Evolutionary conservation across 2,888 invertebrate genomes (phyloP).

Genomic region (Melinaea marsaeus): DNA sequence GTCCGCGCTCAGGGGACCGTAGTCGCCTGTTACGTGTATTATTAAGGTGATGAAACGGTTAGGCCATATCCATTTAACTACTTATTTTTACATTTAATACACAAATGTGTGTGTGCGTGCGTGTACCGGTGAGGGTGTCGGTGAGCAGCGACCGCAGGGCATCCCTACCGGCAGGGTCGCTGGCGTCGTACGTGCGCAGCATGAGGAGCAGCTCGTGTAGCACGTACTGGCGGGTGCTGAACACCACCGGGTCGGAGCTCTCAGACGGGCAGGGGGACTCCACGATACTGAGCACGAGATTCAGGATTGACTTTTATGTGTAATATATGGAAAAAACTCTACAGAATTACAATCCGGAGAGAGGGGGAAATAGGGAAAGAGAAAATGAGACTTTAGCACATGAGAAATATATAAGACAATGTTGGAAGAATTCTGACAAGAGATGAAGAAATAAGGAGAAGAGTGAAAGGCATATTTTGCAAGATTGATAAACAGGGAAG

Average conservation of each 20-base stretch:
- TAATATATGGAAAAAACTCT: not conserved
- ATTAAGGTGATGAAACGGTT: not conserved
- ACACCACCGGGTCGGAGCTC: slow-evolving; percentile 54
- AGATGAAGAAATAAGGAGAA: no score
- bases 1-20: slow-evolving; percentile 57
- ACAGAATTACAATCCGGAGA: no score
- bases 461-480: no score
- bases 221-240: slow-evolving; percentile 76
- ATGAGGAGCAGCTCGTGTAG: slow-evolving; percentile 76
- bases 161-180: slow-evolving; percentile 75
- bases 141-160: slow-evolving; percentile 55
- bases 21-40: slow-evolving; percentile 50
- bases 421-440: no score
- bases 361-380: no score
- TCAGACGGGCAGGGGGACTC: slow-evolving; percentile 66
- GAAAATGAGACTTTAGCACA: no score
- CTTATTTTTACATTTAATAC: not conserved
- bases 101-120: not conserved
- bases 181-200: slow-evolving; percentile 75
- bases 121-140: slow-evolving; percentile 52
- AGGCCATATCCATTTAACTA: not conserved
- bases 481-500: no score
- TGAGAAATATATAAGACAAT: no score
- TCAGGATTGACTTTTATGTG: not conserved
- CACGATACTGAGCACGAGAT: slow-evolving; percentile 50